These are phyloP conservation scores for Apoderus coryli DNA, from an alignment of 2,888 invertebrate species.

Conservation along the genomic window DNA sequence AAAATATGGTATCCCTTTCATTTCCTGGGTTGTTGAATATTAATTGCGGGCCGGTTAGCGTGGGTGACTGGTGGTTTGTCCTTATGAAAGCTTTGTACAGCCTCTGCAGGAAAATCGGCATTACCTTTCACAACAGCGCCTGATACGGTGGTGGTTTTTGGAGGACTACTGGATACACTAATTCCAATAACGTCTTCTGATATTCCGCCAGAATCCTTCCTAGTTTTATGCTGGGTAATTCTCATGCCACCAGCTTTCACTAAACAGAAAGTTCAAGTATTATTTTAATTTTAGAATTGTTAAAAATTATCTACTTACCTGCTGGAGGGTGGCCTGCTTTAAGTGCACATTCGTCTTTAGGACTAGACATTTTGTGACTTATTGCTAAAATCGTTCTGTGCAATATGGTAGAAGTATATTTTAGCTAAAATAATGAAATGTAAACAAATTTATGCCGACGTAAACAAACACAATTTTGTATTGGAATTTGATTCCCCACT, in stretches of 20 bases:
- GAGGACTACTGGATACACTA: constrained; percentile 60
- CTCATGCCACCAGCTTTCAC: constrained; percentile 90
- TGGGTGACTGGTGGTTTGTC: constrained; percentile 55
- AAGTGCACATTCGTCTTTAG: constrained; percentile 51
- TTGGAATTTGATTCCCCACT: no score
- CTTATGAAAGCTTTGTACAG: constrained; percentile 70
- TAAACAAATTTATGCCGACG: no score
- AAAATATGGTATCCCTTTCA: no score
- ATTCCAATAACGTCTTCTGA: constrained; percentile 60
- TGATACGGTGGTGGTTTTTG: constrained; percentile 63
- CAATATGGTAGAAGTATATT: constrained; percentile 4
- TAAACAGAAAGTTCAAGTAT: constrained; percentile 25
- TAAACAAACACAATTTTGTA: no score
- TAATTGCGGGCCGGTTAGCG: constrained; percentile 44
- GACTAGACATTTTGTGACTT: constrained; percentile 35
- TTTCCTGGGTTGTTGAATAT: constrained; percentile 83
- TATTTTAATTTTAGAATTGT: constrained; percentile 3
- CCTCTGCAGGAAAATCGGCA: constrained; percentile 78
- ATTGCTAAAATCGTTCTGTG: no score
- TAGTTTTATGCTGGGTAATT: constrained; percentile 73
- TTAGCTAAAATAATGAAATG: not conserved
- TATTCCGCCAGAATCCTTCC: constrained; percentile 47
- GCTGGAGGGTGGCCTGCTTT: constrained; percentile 86
- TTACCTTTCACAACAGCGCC: constrained; percentile 67
- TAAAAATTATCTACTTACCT: constrained; percentile 42